These are phyloP conservation scores for Heptranchias perlo DNA, from an alignment of 2,113 vertebrate genomes.

Conservation along the genomic window DNA sequence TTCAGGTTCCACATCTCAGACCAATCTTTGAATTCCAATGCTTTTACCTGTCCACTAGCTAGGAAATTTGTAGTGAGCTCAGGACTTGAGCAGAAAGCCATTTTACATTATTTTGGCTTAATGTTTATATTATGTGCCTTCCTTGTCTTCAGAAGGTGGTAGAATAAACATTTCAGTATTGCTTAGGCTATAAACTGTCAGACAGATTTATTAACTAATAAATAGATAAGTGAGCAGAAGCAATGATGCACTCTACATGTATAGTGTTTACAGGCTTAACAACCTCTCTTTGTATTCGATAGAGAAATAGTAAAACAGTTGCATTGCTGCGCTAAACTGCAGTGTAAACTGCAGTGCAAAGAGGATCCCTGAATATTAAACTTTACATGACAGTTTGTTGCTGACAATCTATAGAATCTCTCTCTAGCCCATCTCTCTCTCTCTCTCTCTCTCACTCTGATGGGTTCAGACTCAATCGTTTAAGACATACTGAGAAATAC, in stretches of 20 bases:
- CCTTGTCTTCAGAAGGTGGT: background rate
- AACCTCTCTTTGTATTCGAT: background rate
- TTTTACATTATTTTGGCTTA: background rate
- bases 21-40: background rate
- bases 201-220: background rate
- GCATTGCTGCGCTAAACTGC: background rate
- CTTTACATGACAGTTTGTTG: background rate
- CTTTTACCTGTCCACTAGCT: background rate
- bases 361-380: background rate
- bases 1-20: background rate
- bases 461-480: background rate
- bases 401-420: background rate
- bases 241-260: background rate
- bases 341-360: background rate
- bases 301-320: background rate
- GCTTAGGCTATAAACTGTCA: background rate
- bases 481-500: background rate
- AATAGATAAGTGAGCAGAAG: background rate
- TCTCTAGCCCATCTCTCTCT: background rate
- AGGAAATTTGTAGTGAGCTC: background rate
- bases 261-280: background rate
- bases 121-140: background rate
- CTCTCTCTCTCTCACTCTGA: background rate
- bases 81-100: background rate
- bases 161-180: background rate